Evolutionary conservation across 2,888 invertebrate genomes (phyloP).

Genomic region (Cepaea hortensis): DNA sequence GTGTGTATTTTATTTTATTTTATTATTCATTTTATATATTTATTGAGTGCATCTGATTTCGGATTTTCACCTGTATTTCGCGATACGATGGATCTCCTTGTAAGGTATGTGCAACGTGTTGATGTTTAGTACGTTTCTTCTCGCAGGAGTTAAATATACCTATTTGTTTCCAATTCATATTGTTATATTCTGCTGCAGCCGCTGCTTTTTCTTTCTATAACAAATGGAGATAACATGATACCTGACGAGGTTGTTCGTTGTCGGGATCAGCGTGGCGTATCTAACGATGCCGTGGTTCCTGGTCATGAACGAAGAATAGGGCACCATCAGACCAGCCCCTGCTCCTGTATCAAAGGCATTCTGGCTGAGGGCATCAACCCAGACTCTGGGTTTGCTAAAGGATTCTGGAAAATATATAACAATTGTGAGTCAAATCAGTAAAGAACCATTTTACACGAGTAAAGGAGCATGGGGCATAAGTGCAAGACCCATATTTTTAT

Average conservation of each 20-base stretch:
- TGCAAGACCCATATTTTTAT: neutral
- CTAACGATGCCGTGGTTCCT: constrained; percentile 66
- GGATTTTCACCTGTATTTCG: too few relatives aligned
- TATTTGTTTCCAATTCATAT: too few relatives aligned
- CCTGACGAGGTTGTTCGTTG: constrained; percentile 71
- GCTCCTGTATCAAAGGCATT: constrained; percentile 74
- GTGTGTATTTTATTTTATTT: too few relatives aligned
- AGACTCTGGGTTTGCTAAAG: constrained; percentile 63
- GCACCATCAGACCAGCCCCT: constrained; percentile 69
- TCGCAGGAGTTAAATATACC: too few relatives aligned
- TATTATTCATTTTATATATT: too few relatives aligned
- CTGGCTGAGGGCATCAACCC: constrained; percentile 60
- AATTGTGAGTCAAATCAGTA: neutral
- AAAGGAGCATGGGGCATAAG: neutral
- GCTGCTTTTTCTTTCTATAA: too few relatives aligned
- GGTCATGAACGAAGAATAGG: constrained; percentile 71
- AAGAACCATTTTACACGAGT: neutral
- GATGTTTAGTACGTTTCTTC: too few relatives aligned
- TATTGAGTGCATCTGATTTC: too few relatives aligned
- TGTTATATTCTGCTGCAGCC: too few relatives aligned
- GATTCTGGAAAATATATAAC: constrained; percentile 58
- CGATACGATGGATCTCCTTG: too few relatives aligned
- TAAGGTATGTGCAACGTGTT: too few relatives aligned
- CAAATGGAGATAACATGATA: constrained; percentile 40
- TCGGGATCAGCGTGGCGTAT: constrained; percentile 67